phyloP scores from a whole-genome alignment of 2,113 vertebrate genomes.

The Catharus minimus region DNA sequence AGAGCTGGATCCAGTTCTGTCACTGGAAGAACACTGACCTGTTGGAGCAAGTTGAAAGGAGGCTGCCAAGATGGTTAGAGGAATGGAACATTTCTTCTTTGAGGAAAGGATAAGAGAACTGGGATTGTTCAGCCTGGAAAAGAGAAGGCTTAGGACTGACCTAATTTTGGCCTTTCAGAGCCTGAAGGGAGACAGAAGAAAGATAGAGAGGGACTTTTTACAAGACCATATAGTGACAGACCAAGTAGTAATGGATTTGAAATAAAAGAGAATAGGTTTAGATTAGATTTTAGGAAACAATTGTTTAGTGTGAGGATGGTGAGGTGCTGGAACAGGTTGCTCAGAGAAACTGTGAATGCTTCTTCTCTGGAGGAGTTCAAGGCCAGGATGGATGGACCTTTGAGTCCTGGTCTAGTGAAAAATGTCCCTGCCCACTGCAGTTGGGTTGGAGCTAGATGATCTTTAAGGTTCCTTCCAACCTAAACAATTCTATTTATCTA shows the following conservation, averaged over 20 bases:
- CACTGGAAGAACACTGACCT: not conserved
- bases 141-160: not conserved
- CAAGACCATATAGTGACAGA: not conserved
- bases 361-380: too few species aligned
- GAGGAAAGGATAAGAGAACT: not conserved
- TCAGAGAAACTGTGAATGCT: not conserved
- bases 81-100: not conserved
- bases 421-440: not conserved
- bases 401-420: not conserved
- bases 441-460: not conserved
- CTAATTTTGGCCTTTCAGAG: not conserved
- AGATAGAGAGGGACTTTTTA: not conserved
- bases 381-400: not conserved
- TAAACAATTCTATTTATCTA: not conserved
- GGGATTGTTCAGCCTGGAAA: not conserved
- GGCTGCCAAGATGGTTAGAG: not conserved
- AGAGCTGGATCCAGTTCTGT: not conserved
- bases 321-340: not conserved
- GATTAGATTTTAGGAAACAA: not conserved
- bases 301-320: not conserved
- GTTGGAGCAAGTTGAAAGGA: not conserved
- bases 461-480: not conserved
- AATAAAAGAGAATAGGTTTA: not conserved
- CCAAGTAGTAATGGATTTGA: not conserved
- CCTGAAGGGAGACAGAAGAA: not conserved